Evolutionary conservation across 2,113 vertebrate species (phyloP).

Genomic region (Nycticryphes semicollaris): DNA sequence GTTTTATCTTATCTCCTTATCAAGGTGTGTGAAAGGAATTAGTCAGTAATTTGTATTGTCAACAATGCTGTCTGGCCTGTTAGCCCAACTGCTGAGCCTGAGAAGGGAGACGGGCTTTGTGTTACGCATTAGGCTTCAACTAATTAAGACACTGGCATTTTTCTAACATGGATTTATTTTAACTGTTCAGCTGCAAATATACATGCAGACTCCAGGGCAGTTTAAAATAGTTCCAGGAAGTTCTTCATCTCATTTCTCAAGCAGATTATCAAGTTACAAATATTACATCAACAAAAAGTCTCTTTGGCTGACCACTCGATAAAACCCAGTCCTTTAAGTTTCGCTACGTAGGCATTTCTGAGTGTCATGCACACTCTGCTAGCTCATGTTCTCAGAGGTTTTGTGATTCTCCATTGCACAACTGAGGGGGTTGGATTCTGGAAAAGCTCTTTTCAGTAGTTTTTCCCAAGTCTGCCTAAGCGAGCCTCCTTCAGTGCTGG

Average conservation of each 20-base stretch:
- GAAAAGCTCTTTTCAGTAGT: background rate
- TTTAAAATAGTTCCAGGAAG: background rate
- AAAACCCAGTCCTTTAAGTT: background rate
- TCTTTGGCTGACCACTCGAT: background rate
- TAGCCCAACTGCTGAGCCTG: background rate
- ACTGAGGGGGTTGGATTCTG: background rate
- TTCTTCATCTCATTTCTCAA: background rate
- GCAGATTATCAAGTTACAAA: background rate
- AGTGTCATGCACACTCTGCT: background rate
- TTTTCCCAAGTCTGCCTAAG: background rate
- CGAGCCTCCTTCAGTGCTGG: background rate
- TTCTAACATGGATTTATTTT: background rate
- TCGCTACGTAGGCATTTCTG: background rate
- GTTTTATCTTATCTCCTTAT: slow-evolving; percentile 9
- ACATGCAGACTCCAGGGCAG: background rate
- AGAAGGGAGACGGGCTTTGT: background rate
- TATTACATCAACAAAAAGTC: background rate
- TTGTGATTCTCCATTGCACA: background rate
- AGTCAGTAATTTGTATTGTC: slow-evolving; percentile 14
- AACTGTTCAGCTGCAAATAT: background rate
- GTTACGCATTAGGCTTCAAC: background rate
- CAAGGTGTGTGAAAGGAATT: slow-evolving; percentile 29
- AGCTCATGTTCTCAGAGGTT: background rate
- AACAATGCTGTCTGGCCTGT: background rate
- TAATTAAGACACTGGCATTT: background rate